Base-by-base conservation (phyloP, 1,140 invertebrate species). In the Thalassaphorura encarpata region DNA sequence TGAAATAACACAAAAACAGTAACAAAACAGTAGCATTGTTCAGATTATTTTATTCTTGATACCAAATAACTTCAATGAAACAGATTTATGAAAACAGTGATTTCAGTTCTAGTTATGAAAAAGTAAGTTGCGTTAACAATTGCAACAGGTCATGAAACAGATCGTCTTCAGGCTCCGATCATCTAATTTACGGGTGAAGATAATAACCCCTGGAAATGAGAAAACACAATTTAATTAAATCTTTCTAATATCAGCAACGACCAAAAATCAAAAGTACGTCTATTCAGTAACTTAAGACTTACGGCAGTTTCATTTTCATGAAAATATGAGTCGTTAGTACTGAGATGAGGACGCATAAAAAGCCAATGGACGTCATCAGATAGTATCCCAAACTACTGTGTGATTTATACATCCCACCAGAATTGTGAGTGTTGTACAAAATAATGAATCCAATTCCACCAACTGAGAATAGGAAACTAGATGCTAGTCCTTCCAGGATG, bases 301-400 rank as follows among this genome's bases (percentile, higher is more conserved):
- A 83, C 76, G 96, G 95, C 59, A 99, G 71, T 76, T 99, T 99
- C 86, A 99, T 98, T 67, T 89, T 80, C 94, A 99, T 99, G 68
- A 99, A 99, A 48, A 97, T 86, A 83, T 92, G 93, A 58, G 92
- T 97, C 46, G 91, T 92, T 62, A 93, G 87, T 72, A 96, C 97
- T 18, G 93, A 95, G 1, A 98, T 82, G 31, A 95, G 70, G 58
- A 98, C 87, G 64, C 89, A 91, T 27, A 92, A 80, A 70, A 96
- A 95, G 53, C 93, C 94, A 58, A 98, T 83, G 56, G 83, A 85
- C 39, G 94, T 89, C 6, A 98, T 76, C 13, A 99, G 75, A 63
- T 97, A 81, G 31, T 47, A 61, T 19, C 62, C 62, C 18, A 64
- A 48, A 23, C 54, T 55, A 26, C 58, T 58, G 23, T 60, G 55